Conservation (phyloP, 2,888 invertebrate genomes). For the Cordilura impudica region DNA sequence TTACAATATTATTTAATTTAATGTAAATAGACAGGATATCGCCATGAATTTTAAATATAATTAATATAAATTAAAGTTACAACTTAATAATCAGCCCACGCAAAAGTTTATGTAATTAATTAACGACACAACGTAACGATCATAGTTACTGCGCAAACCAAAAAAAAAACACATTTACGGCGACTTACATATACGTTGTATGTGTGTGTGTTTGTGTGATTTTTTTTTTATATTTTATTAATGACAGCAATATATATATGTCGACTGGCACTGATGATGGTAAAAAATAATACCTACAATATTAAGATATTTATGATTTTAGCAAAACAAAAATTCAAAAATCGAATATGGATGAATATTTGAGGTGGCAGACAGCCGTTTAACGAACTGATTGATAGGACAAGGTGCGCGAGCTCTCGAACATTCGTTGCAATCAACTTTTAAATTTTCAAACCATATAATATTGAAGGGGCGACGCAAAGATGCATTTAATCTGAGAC, state of each 20-base stretch:
- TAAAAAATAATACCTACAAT: constrained; percentile 16
- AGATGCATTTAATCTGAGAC: constrained; percentile 26
- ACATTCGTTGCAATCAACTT: constrained; percentile 34
- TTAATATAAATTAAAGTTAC: constrained; percentile 49
- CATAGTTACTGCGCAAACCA: constrained; percentile 16
- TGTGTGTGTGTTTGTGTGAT: constrained; percentile 69
- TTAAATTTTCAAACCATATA: constrained; percentile 29
- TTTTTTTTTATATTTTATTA: constrained; percentile 69
- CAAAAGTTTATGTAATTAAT: constrained; percentile 64
- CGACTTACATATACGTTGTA: constrained; percentile 59
- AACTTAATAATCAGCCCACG: constrained; percentile 62
- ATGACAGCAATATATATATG: constrained; percentile 75
- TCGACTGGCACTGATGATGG: constrained; percentile 64
- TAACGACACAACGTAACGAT: constrained; percentile 53
- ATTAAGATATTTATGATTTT: constrained; percentile 13
- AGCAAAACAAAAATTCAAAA: background rate
- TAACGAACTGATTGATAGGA: constrained; percentile 58
- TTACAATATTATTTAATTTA: too few species aligned
- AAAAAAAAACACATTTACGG: constrained; percentile 48
- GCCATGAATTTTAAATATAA: background rate
- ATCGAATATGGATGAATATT: constrained; percentile 8
- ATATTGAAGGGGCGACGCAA: constrained; percentile 4
- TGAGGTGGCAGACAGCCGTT: constrained; percentile 55
- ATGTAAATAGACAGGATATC: background rate
- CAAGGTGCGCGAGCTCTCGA: constrained; percentile 47